Percentiles rank a stretch among this genome's conserved stretches.
phyloP scores from a whole-genome alignment of 1,140 invertebrate species.

The Leptopilina boulardi region DNA sequence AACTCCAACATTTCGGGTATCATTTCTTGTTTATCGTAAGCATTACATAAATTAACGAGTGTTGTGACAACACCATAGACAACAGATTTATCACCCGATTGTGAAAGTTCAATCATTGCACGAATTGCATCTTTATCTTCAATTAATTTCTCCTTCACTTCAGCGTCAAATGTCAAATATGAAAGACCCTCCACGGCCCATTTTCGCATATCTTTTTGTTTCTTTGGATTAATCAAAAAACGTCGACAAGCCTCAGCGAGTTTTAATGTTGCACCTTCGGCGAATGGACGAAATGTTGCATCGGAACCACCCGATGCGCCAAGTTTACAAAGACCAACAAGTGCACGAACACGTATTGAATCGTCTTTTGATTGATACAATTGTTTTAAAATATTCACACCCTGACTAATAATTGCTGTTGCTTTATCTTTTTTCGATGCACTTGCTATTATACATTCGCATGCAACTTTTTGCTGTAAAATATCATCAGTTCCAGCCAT shows the following conservation, averaged over 20 bases:
- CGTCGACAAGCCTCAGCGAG: slow-evolving; percentile 94
- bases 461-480: slow-evolving; percentile 94
- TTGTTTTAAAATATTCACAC: slow-evolving; percentile 95
- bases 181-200: slow-evolving; percentile 99
- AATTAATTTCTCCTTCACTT: slow-evolving; percentile 98
- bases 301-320: slow-evolving; percentile 98
- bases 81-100: slow-evolving; percentile 89
- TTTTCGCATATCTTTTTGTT: slow-evolving; percentile 92
- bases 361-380: slow-evolving; percentile 95
- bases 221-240: slow-evolving; percentile 91
- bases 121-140: slow-evolving; percentile 89
- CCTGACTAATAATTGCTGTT: slow-evolving; percentile 91
- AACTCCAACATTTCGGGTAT: slow-evolving; percentile 98
- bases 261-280: slow-evolving; percentile 95
- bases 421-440: slow-evolving; percentile 99
- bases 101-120: slow-evolving; percentile 92
- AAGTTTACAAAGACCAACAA: slow-evolving; percentile 97
- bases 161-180: slow-evolving; percentile 97
- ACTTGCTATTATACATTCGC: slow-evolving; percentile 97
- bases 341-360: slow-evolving; percentile 89
- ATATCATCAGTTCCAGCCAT: slow-evolving; percentile 93
- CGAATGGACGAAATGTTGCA: slow-evolving; percentile 93
- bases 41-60: slow-evolving; percentile 97
- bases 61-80: slow-evolving; percentile 96
- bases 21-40: slow-evolving; percentile 98